Conservation (phyloP, 2,797 vertebrate genomes). For the Microhierax caerulescens region DNA sequence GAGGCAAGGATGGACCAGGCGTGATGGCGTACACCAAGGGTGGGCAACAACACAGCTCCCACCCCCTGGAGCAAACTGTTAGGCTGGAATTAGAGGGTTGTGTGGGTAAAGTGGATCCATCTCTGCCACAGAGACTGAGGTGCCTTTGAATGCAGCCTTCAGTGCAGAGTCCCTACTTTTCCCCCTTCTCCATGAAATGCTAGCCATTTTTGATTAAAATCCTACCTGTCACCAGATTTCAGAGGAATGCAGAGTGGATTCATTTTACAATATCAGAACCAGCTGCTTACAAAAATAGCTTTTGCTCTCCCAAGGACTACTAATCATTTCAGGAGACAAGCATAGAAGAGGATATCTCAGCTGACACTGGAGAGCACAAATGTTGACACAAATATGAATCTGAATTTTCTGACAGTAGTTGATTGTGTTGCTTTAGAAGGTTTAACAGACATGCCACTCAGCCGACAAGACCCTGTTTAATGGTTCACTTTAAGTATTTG, state of each 20-base stretch:
- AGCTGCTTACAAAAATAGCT: constrained; percentile 34
- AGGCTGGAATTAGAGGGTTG: neutral
- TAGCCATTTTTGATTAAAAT: neutral
- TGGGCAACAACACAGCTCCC: neutral
- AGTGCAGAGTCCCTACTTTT: accelerated
- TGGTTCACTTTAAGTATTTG: constrained; percentile 52
- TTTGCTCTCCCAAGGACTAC: constrained; percentile 25
- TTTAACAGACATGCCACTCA: constrained; percentile 68
- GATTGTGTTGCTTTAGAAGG: constrained; percentile 58
- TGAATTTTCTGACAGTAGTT: constrained; percentile 57
- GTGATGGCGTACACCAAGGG: accelerated
- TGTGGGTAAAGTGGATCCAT: neutral
- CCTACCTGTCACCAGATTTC: neutral
- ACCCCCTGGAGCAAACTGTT: neutral
- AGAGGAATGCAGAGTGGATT: constrained; percentile 4
- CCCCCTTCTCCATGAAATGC: neutral
- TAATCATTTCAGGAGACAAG: constrained; percentile 60
- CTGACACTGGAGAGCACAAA: constrained; percentile 47
- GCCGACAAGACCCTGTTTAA: constrained; percentile 40
- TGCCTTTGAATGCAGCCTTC: neutral
- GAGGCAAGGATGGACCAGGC: neutral
- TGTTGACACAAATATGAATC: constrained; percentile 69
- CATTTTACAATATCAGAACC: constrained; percentile 9
- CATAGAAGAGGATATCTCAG: constrained; percentile 27
- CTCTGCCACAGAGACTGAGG: neutral